Base-by-base conservation (phyloP, 2,888 invertebrate species). In the Heliconius cydno region DNA sequence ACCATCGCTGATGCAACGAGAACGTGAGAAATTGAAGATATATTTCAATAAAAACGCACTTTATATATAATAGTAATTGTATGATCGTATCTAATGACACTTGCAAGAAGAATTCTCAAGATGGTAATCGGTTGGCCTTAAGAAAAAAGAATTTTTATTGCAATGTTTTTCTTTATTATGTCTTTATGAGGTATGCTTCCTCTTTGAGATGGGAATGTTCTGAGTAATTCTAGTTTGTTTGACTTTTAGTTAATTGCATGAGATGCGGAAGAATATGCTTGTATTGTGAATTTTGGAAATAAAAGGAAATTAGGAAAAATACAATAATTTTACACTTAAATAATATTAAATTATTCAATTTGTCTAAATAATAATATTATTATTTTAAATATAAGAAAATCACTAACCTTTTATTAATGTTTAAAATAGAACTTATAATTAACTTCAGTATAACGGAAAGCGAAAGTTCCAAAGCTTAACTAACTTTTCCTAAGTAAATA, bases 1-100 rank as follows among this genome's bases (percentile, higher is more conserved):
- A 78, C 76, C 73, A 81, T 82, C 72, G 28, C 72, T 80, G 72
- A 80, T 70, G 80, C 74, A 82, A 82, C 25, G 80, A 52, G 52
- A 52, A 52, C 78, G 81, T 82, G 80, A 70, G 81, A 82, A 75
- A 28, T 65, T 68, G 57, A 9, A 70, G 22, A 46, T 76, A 67
- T 15, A 63, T 81, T 81, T 77, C 79, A 79, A 77, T 81, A 79
- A 79, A 77, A 79, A 77, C 25, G 38, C 60, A 60, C 46, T 41
- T 72, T 25, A 75, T 74, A 77, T 34, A 34, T 34, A 34, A 34
- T 28, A 19, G 79, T 65, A 79, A 79, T 70, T 76, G 67, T 63
- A n/a, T 13, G 81, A 79, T 79, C 71, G 28, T 79, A 75, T 75
- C 81, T 34, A 79, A 66, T 67, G 71, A 76, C 75, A 75, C 76